phyloP scores from a whole-genome alignment of 2,888 invertebrate species.

The Diarsia mendica region DNA sequence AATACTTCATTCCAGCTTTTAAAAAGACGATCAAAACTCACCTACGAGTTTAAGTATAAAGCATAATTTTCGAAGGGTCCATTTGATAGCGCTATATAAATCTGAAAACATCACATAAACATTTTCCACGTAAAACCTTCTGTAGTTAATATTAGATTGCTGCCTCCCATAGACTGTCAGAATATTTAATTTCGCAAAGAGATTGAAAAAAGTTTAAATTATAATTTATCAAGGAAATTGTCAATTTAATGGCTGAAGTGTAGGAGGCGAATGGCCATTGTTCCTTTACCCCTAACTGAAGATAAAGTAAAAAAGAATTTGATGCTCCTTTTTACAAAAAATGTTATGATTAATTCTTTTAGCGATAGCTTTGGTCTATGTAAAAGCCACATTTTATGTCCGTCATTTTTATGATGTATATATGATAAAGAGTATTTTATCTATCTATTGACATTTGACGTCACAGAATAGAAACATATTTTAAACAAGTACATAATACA shows the following conservation, averaged over 20 bases:
- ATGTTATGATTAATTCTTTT: neutral
- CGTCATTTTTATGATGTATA: neutral
- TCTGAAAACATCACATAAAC: constrained; percentile 32
- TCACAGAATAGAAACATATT: neutral
- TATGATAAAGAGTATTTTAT: neutral
- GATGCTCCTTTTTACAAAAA: neutral
- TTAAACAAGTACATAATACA: neutral
- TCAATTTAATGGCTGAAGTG: constrained; percentile 38
- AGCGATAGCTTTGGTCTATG: neutral
- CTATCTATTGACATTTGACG: neutral
- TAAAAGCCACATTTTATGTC: neutral
- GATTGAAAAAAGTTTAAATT: constrained; percentile 59
- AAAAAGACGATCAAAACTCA: neutral
- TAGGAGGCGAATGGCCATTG: neutral
- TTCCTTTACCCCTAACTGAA: neutral
- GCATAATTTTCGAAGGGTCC: neutral
- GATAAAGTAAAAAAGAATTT: constrained; percentile 8
- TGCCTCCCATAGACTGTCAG: constrained; percentile 23
- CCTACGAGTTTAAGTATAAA: neutral
- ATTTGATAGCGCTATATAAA: constrained; percentile 25
- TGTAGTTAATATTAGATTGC: constrained; percentile 32
- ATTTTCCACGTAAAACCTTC: constrained; percentile 34
- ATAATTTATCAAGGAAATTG: constrained; percentile 53
- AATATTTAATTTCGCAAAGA: constrained; percentile 48
- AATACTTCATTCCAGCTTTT: neutral